Evolutionary conservation across 1,140 invertebrate species (phyloP).

Genomic region (Fopius arisanus): DNA sequence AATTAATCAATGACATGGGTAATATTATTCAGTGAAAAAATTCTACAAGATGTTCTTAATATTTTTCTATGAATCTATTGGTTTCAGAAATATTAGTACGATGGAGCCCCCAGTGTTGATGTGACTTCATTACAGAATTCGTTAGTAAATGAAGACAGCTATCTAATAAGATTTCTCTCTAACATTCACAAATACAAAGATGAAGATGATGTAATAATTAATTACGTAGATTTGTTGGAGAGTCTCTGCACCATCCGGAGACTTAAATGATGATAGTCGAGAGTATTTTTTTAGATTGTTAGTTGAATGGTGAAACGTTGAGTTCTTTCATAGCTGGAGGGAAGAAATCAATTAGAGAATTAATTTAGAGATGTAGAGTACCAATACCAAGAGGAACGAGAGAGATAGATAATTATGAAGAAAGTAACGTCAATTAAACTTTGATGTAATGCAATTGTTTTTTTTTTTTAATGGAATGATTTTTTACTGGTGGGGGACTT

Average conservation of each 20-base stretch:
- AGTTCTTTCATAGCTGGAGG: constrained; percentile 30
- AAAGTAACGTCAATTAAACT: not conserved
- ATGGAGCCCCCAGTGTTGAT: not conserved
- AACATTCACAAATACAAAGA: not conserved
- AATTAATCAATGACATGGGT: too few relatives aligned
- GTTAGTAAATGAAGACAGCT: not conserved
- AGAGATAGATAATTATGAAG: constrained; percentile 15
- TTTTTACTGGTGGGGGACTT: not conserved
- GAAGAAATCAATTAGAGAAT: constrained; percentile 31
- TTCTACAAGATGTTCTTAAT: too few relatives aligned
- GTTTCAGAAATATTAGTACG: too few relatives aligned
- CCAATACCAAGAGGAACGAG: not conserved
- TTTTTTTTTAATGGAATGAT: not conserved
- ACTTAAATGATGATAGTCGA: constrained; percentile 8
- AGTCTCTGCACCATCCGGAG: constrained; percentile 25
- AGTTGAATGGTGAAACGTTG: constrained; percentile 35
- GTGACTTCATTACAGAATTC: not conserved
- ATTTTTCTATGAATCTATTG: too few relatives aligned
- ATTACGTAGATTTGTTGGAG: constrained; percentile 21
- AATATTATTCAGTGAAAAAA: too few relatives aligned
- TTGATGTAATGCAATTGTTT: not conserved
- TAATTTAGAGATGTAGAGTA: not conserved
- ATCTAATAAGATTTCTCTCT: not conserved
- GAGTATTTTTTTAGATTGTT: constrained; percentile 32
- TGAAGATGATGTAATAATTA: constrained; percentile 7